Percentiles rank a stretch among this genome's conserved stretches.
phyloP scores from a whole-genome alignment of 1,140 invertebrate species.

The Solenopsis fugax region DNA sequence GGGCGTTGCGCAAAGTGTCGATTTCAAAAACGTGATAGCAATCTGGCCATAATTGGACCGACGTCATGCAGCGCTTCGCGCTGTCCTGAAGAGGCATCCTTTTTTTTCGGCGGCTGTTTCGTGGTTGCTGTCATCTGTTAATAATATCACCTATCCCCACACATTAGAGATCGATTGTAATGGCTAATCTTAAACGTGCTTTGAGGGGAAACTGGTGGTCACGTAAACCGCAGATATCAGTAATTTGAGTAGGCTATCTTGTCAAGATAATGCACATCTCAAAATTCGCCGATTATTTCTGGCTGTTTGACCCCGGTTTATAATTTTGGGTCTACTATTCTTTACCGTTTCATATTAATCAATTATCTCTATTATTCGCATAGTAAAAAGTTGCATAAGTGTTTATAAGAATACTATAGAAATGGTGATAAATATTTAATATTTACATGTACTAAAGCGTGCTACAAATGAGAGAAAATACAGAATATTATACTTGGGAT shows the following conservation, averaged over 20 bases:
- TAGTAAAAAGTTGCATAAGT: neutral
- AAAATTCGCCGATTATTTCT: neutral
- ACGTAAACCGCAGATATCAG: slow-evolving; percentile 42
- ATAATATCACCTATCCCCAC: neutral
- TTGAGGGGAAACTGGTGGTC: slow-evolving; percentile 51
- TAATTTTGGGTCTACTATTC: neutral
- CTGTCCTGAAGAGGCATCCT: too few species aligned
- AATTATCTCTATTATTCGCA: neutral
- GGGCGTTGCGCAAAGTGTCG: slow-evolving; percentile 46
- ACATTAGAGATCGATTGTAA: neutral
- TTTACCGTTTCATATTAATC: neutral
- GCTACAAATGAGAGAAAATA: neutral
- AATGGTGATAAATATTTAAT: slow-evolving; percentile 22
- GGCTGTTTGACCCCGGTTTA: neutral
- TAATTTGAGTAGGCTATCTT: slow-evolving; percentile 1
- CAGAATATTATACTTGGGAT: slow-evolving; percentile 9
- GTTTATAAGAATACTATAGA: neutral
- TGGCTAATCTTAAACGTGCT: slow-evolving; percentile 45
- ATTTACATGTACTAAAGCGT: slow-evolving; percentile 34
- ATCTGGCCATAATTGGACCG: slow-evolving; percentile 40
- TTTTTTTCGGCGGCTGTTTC: neutral
- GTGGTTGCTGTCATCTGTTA: neutral
- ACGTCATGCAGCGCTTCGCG: slow-evolving; percentile 7
- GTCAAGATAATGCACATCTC: neutral
- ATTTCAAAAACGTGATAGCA: slow-evolving; percentile 66